A percentile compares a stretch with the other conserved stretches of the same genome.
These are phyloP conservation scores for Microtus ochrogaster DNA, from an alignment of 2,113 vertebrate species.

Conservation along the genomic window DNA sequence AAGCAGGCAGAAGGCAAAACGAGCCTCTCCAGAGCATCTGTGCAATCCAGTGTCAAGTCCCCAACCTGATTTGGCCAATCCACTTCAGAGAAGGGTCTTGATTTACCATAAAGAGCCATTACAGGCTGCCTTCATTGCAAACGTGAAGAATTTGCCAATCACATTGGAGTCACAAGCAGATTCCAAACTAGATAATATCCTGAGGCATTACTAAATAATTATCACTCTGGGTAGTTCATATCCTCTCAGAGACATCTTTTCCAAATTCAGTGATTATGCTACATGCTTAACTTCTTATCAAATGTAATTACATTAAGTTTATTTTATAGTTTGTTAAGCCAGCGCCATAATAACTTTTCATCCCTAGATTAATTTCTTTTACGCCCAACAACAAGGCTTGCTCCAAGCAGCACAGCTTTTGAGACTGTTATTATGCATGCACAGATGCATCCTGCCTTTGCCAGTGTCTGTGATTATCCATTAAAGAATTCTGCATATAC, in stretches of 20 bases:
- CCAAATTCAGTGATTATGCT: conserved; percentile 20
- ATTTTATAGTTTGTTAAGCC: conserved; percentile 65
- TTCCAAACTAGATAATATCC: conserved; percentile 38
- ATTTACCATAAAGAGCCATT: neutral
- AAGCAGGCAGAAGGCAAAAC: no score
- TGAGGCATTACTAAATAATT: conserved; percentile 50
- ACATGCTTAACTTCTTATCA: conserved; percentile 56
- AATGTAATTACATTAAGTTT: conserved; percentile 64
- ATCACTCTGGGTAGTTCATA: conserved; percentile 13
- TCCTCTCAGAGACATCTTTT: neutral
- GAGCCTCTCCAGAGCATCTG: accelerated
- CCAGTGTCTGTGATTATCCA: conserved; percentile 73
- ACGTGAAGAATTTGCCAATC: neutral
- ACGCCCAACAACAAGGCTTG: neutral
- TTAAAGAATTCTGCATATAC: conserved; percentile 69
- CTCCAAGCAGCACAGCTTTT: conserved; percentile 47
- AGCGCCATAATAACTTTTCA: conserved; percentile 58
- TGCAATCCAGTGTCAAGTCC: neutral
- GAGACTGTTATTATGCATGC: conserved; percentile 59
- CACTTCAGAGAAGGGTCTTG: neutral
- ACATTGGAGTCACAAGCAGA: neutral
- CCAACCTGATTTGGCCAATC: neutral
- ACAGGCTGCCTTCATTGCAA: neutral
- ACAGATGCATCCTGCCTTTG: conserved; percentile 51
- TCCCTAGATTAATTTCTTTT: conserved; percentile 69